Evolutionary conservation across 2,797 vertebrate species (phyloP), one percentile per base, ranked within the genome.

Genomic region (Craterocephalus amniculus): DNA sequence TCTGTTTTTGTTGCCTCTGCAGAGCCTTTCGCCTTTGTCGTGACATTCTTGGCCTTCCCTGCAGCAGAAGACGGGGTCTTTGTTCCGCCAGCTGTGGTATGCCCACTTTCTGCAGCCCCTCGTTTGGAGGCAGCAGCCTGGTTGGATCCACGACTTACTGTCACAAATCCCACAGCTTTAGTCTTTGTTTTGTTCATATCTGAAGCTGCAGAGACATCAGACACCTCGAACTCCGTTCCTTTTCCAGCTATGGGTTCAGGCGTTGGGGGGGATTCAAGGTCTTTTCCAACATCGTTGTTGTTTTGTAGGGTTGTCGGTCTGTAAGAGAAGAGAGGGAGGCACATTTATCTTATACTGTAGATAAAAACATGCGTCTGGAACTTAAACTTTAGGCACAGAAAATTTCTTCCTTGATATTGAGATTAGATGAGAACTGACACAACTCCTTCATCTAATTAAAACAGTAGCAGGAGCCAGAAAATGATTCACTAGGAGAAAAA

Each of bases 141-240:
- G 63, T 57, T 70, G 1, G 58, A 58, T 24, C 68, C 88, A 52
- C 90, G 94, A 59, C 64, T 63, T 74, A 56, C 86, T 32, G 58
- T 22, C 13, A 66, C 80, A 38, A 76, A 31, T 40, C 35, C 63
- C 13, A 9, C 48, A 14, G 36, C 31, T 27, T 80, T 84, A 29
- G 80, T 26, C 72, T 87, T 86, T 49, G 80, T 48, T 80, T 85
- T 91, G 72, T 74, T 54, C 92, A 94, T 94, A 52, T 87, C 87
- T 63, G 64, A 57, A 0, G 22, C n/a, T 67, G 70, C 81, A 22
- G 82, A 90, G 87, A 78, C 92, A 90, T 87, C 93, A 24, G 93
- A 88, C 35, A 90, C 90, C 3, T 93, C 93, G 40, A 89, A 93
- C 67, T 91, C 63, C 0, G 55, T 48, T 55, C 81, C 72, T 22